A percentile compares a stretch with the other conserved stretches of the same genome.
Evolutionary conservation across 2,797 vertebrate genomes (phyloP).

Genomic region (Tapirus indicus): DNA sequence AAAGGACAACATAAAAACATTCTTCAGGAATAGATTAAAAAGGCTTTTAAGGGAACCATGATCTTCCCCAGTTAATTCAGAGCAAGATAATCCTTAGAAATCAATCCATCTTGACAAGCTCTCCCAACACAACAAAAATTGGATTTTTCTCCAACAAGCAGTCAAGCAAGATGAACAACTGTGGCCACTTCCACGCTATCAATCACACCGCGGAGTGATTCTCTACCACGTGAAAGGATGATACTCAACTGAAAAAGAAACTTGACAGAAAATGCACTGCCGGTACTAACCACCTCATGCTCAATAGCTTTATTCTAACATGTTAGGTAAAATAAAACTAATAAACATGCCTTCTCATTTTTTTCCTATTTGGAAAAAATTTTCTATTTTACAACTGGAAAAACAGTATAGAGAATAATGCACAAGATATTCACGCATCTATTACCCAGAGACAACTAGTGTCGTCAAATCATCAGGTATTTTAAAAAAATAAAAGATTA

Average conservation of each 20-base stretch:
- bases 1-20: neutral
- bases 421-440: neutral
- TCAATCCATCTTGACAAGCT: conserved; percentile 34
- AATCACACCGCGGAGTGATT: neutral
- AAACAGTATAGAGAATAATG: neutral
- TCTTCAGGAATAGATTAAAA: neutral
- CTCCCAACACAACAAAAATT: neutral
- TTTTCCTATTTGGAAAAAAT: neutral
- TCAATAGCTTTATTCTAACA: neutral
- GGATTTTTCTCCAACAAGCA: conserved; percentile 47
- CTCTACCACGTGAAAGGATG: neutral
- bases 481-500: neutral
- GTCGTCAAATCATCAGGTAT: neutral
- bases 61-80: conserved; percentile 22
- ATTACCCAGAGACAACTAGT: neutral
- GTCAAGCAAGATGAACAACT: neutral
- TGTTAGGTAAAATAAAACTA: neutral
- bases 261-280: neutral
- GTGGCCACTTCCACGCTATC: neutral
- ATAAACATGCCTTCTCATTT: neutral
- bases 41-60: neutral
- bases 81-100: conserved; percentile 38
- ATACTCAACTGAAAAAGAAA: neutral
- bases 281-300: fast-evolving
- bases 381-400: neutral